Evolutionary conservation across 2,888 invertebrate species (phyloP).

Genomic region (Dynastes maya): DNA sequence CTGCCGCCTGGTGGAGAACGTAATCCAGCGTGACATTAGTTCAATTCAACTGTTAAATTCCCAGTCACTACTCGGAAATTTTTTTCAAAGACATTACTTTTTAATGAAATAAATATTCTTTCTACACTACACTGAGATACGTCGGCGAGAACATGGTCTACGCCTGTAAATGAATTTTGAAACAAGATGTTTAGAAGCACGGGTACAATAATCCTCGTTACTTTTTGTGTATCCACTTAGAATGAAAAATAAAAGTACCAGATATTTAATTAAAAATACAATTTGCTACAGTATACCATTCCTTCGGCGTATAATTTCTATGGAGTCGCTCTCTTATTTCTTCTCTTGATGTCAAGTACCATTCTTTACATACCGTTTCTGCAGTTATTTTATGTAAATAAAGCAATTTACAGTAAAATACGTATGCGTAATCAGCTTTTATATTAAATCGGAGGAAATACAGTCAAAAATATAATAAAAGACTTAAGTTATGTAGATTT

Average conservation of each 20-base stretch:
- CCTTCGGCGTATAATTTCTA: not conserved
- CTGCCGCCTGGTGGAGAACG: slow-evolving; percentile 51
- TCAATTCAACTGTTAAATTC: slow-evolving; percentile 52
- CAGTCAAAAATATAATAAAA: slow-evolving; percentile 25
- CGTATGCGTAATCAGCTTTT: not conserved
- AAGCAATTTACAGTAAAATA: slow-evolving; percentile 1
- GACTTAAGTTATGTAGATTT: slow-evolving; percentile 21
- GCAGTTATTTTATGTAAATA: slow-evolving; percentile 23
- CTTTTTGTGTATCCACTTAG: not conserved
- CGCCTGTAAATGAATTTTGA: slow-evolving; percentile 19
- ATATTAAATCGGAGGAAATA: slow-evolving; percentile 23
- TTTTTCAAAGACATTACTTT: slow-evolving; percentile 46
- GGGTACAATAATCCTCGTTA: slow-evolving; percentile 3
- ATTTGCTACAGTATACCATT: not conserved
- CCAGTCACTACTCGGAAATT: slow-evolving; percentile 50
- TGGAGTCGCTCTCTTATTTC: slow-evolving; percentile 16
- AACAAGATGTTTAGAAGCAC: slow-evolving; percentile 21
- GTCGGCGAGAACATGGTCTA: slow-evolving; percentile 15
- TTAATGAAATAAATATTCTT: slow-evolving; percentile 44
- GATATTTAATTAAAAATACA: slow-evolving; percentile 1
- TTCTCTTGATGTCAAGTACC: not conserved
- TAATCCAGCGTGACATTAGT: slow-evolving; percentile 52
- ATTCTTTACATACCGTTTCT: slow-evolving; percentile 27
- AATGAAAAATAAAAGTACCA: not conserved
- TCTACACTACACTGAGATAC: not conserved